These are phyloP conservation scores for Drosophila setifemur DNA, from an alignment of 1,140 invertebrate species.

Conservation along the genomic window DNA sequence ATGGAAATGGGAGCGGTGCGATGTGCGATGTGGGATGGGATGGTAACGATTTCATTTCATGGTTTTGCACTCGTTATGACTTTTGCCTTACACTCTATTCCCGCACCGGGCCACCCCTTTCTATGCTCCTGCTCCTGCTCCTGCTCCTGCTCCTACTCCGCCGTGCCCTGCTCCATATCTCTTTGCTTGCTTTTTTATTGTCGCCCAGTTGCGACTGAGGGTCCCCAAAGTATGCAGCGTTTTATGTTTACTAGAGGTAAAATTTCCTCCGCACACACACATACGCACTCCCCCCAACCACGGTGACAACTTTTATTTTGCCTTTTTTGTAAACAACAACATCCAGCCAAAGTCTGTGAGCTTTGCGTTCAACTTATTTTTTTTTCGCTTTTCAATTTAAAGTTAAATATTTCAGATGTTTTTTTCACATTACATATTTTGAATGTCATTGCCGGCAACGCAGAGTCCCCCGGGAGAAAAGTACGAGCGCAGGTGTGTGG, in stretches of 20 bases:
- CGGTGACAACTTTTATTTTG: constrained; percentile 53
- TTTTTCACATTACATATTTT: constrained; percentile 57
- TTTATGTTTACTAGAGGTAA: constrained; percentile 75
- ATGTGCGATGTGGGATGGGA: constrained; percentile 12
- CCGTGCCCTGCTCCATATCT: constrained; percentile 27
- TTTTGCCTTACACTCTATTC: constrained; percentile 50
- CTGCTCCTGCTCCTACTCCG: neutral
- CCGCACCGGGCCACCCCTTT: neutral
- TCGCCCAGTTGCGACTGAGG: constrained; percentile 64
- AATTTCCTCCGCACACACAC: constrained; percentile 22
- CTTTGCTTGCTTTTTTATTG: constrained; percentile 67
- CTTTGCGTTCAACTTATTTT: constrained; percentile 15
- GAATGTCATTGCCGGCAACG: constrained; percentile 64
- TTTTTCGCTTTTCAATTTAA: constrained; percentile 71
- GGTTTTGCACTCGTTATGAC: constrained; percentile 80
- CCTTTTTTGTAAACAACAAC: constrained; percentile 38
- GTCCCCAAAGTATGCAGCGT: constrained; percentile 76
- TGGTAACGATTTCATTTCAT: constrained; percentile 80
- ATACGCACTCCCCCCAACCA: neutral
- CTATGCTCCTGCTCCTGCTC: neutral
- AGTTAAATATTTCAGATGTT: constrained; percentile 64
- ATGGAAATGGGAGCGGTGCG: neutral
- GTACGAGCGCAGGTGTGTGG: constrained; percentile 40
- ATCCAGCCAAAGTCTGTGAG: constrained; percentile 33
- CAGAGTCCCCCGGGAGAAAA: constrained; percentile 37